A percentile compares a stretch with the other conserved stretches of the same genome.
Conservation (phyloP, 2,888 invertebrate genomes). For the Cataglyphis albicans region DNA sequence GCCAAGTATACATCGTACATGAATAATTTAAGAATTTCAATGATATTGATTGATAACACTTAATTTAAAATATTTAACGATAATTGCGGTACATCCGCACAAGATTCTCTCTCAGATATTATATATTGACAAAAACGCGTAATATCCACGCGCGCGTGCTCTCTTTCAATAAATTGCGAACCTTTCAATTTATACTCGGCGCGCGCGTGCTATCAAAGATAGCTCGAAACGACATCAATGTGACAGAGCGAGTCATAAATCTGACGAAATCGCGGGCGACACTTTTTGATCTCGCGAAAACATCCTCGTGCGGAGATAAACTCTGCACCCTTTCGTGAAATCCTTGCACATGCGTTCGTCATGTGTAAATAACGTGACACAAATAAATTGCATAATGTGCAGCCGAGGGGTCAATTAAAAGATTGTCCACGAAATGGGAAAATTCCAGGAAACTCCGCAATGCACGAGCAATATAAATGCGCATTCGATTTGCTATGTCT, state of each 20-base stretch:
- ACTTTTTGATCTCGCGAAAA: conserved; percentile 33
- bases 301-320: conserved; percentile 29
- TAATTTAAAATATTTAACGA: conserved; percentile 8
- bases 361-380: neutral
- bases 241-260: conserved; percentile 20
- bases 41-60: neutral
- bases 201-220: conserved; percentile 15
- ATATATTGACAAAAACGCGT: no score
- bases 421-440: conserved; percentile 42
- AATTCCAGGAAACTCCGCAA: conserved; percentile 62
- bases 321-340: neutral
- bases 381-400: conserved; percentile 47
- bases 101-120: no score
- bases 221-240: conserved; percentile 17
- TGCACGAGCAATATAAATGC: conserved; percentile 64
- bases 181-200: conserved; percentile 18
- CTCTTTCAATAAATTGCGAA: conserved; percentile 1
- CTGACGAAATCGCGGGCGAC: conserved; percentile 25
- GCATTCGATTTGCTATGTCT: conserved; percentile 60
- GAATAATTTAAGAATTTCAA: conserved; percentile 15
- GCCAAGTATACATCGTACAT: conserved; percentile 9
- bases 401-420: conserved; percentile 64
- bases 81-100: neutral
- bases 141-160: neutral
- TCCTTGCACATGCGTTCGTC: neutral